Conservation (phyloP, 2,113 vertebrate genomes). For the Romanogobio albipinnatus region DNA sequence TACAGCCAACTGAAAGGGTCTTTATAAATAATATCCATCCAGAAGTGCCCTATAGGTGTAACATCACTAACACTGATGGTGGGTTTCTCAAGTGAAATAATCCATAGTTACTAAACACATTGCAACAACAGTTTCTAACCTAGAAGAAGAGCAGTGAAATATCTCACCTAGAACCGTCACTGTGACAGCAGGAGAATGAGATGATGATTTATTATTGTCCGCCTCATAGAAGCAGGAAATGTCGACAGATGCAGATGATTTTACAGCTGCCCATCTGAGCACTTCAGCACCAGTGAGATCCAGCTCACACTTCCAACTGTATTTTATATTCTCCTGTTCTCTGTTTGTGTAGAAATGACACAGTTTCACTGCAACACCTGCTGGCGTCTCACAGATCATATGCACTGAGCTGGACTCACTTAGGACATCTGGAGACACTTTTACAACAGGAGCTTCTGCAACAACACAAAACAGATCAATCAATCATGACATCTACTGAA, state of each 20-base stretch:
- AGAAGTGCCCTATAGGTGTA: too few relatives aligned
- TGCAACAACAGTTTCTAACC: fast-evolving
- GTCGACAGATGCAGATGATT: not conserved
- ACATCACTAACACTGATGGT: not conserved
- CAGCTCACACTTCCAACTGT: conserved; percentile 1
- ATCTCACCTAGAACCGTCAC: conserved; percentile 41
- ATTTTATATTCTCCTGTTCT: not conserved
- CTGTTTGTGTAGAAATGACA: conserved; percentile 28
- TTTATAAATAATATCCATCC: not conserved
- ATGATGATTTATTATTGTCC: not conserved
- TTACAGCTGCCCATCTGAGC: conserved; percentile 30
- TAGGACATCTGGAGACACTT: not conserved
- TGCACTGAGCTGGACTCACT: conserved; percentile 20
- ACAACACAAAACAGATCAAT: not conserved
- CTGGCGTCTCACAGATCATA: conserved; percentile 3
- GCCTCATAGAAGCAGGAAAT: not conserved
- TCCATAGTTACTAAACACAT: not conserved
- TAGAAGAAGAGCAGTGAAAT: not conserved
- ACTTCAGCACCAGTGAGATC: conserved; percentile 28
- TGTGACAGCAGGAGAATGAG: not conserved
- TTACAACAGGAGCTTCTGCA: conserved; percentile 19
- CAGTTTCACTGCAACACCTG: not conserved
- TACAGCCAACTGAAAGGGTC: too few relatives aligned
- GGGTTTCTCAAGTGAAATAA: conserved; percentile 26
- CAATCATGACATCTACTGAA: not conserved